phyloP scores from a whole-genome alignment of 2,888 invertebrate genomes.

The Catocala nupta region DNA sequence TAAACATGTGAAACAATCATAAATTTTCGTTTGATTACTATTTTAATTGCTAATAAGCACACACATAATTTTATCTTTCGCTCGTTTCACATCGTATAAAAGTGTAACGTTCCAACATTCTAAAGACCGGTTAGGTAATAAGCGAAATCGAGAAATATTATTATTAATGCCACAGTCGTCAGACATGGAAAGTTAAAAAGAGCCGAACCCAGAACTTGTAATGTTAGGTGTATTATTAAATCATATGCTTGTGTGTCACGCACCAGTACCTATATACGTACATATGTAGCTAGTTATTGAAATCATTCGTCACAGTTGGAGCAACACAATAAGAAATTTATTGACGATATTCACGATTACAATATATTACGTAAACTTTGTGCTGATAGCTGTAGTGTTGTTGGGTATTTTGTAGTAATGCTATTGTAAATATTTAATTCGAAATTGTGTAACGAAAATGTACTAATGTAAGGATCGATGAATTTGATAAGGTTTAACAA shows the following conservation, averaged over 20 bases:
- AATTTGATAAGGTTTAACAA: too few species aligned
- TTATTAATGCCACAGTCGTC: slow-evolving; percentile 41
- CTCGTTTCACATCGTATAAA: slow-evolving; percentile 14
- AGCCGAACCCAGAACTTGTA: slow-evolving; percentile 48
- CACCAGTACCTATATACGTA: slow-evolving; percentile 38
- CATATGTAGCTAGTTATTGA: slow-evolving; percentile 40
- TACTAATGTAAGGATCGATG: slow-evolving; percentile 1
- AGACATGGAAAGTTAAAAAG: slow-evolving; percentile 44
- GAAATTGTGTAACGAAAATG: too few species aligned
- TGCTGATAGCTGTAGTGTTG: not conserved
- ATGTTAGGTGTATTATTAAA: slow-evolving; percentile 60
- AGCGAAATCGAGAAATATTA: slow-evolving; percentile 44
- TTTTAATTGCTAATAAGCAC: slow-evolving; percentile 20
- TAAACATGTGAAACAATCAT: slow-evolving; percentile 36
- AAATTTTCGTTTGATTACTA: slow-evolving; percentile 24
- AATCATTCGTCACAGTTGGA: slow-evolving; percentile 59
- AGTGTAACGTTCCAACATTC: slow-evolving; percentile 22
- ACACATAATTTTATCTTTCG: slow-evolving; percentile 18
- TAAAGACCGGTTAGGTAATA: slow-evolving; percentile 42
- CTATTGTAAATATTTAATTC: not conserved
- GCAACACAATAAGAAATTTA: slow-evolving; percentile 49
- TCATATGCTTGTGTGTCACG: slow-evolving; percentile 65
- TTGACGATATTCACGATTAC: slow-evolving; percentile 27
- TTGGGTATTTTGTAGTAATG: not conserved
- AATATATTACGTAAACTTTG: slow-evolving; percentile 12